A percentile compares a stretch with the other conserved stretches of the same genome.
Evolutionary conservation across 2,888 invertebrate species (phyloP).

Genomic region (Amphipyra berbera): DNA sequence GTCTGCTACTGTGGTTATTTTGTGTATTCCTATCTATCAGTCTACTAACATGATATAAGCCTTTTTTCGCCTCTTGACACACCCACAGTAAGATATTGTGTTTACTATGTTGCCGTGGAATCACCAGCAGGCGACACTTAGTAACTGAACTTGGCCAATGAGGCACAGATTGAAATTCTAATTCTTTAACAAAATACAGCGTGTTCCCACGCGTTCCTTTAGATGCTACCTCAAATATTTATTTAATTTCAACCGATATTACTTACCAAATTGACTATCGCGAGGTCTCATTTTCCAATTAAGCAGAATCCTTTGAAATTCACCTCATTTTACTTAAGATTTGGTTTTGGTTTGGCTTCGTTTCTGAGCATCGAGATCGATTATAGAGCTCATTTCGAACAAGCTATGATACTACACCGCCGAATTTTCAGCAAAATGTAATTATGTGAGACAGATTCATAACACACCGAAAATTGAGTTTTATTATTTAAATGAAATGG

Average conservation of each 20-base stretch:
- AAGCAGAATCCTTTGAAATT: conserved; percentile 41
- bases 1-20: too few species aligned
- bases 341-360: conserved; percentile 22
- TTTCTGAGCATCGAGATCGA: conserved; percentile 10
- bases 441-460: conserved; percentile 14
- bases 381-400: conserved; percentile 11
- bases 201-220: background rate
- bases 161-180: background rate
- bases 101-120: too few species aligned
- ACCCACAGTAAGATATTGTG: too few species aligned
- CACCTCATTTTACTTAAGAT: conserved; percentile 32
- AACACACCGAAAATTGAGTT: background rate
- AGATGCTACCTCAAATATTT: conserved; percentile 22
- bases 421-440: conserved; percentile 8
- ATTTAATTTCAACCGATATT: conserved; percentile 13
- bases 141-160: background rate
- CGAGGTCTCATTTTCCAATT: conserved; percentile 42
- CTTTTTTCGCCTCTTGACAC: too few species aligned
- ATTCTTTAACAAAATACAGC: conserved; percentile 1
- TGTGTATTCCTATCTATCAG: too few species aligned
- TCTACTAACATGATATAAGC: too few species aligned
- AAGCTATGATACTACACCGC: conserved; percentile 4
- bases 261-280: conserved; percentile 20
- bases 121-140: too few species aligned
- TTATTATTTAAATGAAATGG: background rate